These are phyloP conservation scores for Axis porcinus DNA, from an alignment of 2,113 vertebrate species.

Conservation along the genomic window DNA sequence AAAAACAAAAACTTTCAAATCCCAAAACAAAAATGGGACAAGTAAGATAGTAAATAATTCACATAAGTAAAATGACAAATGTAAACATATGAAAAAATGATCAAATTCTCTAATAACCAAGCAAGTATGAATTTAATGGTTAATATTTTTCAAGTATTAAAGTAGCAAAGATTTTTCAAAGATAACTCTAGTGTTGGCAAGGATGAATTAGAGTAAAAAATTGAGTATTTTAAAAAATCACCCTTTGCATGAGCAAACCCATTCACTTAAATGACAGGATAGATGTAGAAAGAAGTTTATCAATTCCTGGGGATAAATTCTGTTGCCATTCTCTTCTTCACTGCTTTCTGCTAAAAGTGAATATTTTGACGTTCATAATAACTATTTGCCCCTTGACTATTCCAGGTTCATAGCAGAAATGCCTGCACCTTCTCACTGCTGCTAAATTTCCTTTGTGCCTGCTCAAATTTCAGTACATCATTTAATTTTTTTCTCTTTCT, in stretches of 20 bases:
- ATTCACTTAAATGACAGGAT: neutral
- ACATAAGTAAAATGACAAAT: constrained; percentile 20
- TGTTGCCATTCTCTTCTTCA: neutral
- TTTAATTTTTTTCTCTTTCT: neutral
- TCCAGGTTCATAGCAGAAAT: neutral
- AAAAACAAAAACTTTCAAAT: neutral
- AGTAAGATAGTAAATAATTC: constrained; percentile 9
- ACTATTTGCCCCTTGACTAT: neutral
- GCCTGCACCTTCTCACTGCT: no score
- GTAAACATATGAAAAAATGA: neutral
- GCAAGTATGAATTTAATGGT: constrained; percentile 26
- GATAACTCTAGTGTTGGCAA: neutral
- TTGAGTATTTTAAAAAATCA: neutral
- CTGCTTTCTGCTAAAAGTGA: neutral
- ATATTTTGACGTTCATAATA: neutral
- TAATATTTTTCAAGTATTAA: constrained; percentile 30
- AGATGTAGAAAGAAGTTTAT: neutral
- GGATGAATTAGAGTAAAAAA: neutral
- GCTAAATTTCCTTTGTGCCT: neutral
- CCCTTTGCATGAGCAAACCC: neutral
- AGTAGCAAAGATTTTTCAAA: constrained; percentile 16
- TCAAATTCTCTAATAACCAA: neutral
- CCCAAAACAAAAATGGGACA: neutral
- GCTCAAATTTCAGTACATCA: neutral
- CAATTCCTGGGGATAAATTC: neutral